Conservation (phyloP, 1,140 invertebrate species). For the Tribolium madens region DNA sequence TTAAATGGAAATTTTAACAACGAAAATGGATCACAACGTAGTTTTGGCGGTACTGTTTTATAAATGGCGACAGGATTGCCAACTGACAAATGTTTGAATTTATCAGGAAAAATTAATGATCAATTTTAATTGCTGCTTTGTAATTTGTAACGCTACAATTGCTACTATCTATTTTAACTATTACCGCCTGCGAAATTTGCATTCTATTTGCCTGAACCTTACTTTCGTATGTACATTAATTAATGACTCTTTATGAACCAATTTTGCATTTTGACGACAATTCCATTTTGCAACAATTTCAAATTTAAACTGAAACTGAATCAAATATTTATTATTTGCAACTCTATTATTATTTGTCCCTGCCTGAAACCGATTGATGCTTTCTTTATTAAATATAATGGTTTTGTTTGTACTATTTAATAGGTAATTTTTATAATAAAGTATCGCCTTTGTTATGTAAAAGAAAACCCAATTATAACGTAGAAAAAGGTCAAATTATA, state of each 20-base stretch:
- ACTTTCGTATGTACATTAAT: constrained; percentile 48
- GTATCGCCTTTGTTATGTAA: no score
- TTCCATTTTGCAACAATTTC: background rate
- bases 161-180: constrained; percentile 43
- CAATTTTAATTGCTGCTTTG: constrained; percentile 42
- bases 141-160: constrained; percentile 47
- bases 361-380: background rate
- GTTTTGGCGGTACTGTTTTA: constrained; percentile 19
- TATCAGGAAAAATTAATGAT: constrained; percentile 46
- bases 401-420: background rate
- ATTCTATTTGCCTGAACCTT: constrained; percentile 40
- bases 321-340: background rate
- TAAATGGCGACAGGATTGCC: constrained; percentile 17
- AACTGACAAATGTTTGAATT: constrained; percentile 46
- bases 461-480: no score
- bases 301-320: background rate
- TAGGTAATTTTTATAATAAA: no score
- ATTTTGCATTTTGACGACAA: constrained; percentile 38
- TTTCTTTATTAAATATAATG: background rate
- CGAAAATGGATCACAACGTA: constrained; percentile 6
- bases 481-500: no score
- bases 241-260: constrained; percentile 23
- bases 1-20: constrained; percentile 1
- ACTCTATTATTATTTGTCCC: background rate
- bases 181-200: constrained; percentile 39